Evolutionary conservation across 2,797 vertebrate species (phyloP).

Genomic region (Choloepus didactylus): DNA sequence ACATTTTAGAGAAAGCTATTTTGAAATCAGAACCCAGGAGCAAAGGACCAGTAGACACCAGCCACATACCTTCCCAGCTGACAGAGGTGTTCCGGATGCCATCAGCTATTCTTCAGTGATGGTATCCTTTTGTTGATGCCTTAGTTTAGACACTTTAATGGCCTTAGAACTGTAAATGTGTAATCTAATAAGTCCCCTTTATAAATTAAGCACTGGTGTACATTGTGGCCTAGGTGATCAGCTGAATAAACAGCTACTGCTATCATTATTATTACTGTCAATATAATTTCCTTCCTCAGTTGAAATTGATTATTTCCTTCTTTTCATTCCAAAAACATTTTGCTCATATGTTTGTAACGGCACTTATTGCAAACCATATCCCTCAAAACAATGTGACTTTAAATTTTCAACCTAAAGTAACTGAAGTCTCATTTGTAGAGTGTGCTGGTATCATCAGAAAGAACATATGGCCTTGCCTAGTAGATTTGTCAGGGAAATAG

Average conservation of each 20-base stretch:
- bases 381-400: constrained; percentile 25
- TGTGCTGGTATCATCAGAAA: not conserved
- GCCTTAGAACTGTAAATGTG: too few species aligned
- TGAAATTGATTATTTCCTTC: constrained; percentile 44
- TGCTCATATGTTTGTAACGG: not conserved
- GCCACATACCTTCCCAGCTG: too few species aligned
- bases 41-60: too few species aligned
- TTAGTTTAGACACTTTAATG: too few species aligned
- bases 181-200: too few species aligned
- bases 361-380: not conserved
- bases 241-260: not conserved
- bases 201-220: not conserved
- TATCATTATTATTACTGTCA: constrained; percentile 38
- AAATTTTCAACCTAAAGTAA: constrained; percentile 28
- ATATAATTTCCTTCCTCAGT: constrained; percentile 30
- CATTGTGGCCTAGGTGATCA: not conserved
- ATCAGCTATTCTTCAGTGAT: too few species aligned
- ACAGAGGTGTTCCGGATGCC: too few species aligned
- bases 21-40: too few species aligned
- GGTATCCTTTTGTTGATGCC: too few species aligned
- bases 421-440: not conserved
- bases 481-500: constrained; percentile 21
- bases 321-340: constrained; percentile 40
- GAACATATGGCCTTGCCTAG: not conserved
- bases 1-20: too few species aligned